phyloP scores from a whole-genome alignment of 2,888 invertebrate species.

The Lasioglossum marginatum region DNA sequence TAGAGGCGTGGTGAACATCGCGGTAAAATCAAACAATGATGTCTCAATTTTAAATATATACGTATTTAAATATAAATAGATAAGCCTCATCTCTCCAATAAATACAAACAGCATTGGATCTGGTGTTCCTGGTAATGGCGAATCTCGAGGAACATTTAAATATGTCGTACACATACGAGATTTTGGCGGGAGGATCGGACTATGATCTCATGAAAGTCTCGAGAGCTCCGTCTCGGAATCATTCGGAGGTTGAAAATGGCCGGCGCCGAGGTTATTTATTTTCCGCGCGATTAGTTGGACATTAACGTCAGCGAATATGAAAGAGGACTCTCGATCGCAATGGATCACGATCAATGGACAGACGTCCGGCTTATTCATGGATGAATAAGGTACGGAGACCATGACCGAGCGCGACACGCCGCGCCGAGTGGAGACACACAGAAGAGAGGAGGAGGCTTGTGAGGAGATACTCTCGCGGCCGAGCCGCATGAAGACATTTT shows the following conservation, averaged over 20 bases:
- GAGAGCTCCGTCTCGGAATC: background rate
- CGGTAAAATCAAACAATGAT: no score
- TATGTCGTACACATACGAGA: background rate
- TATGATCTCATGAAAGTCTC: no score
- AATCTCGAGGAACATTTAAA: no score
- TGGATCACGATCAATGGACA: background rate
- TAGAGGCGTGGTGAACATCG: no score
- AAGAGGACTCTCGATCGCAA: background rate
- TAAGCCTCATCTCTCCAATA: no score
- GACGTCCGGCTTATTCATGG: background rate
- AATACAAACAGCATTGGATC: no score
- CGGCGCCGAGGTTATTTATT: background rate
- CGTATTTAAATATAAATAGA: no score
- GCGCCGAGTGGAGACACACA: background rate
- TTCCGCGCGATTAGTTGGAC: background rate
- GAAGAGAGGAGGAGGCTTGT: background rate
- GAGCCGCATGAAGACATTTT: slow-evolving; percentile 73
- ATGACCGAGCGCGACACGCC: background rate
- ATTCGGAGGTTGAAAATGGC: background rate
- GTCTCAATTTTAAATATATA: no score
- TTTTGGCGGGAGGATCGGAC: background rate
- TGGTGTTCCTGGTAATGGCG: no score
- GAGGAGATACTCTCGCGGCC: background rate
- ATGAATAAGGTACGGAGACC: background rate
- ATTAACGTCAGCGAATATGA: background rate